A percentile compares a stretch with the other conserved stretches of the same genome.
These are phyloP conservation scores for Rachycentron canadum DNA, from an alignment of 2,797 vertebrate genomes.

Conservation along the genomic window DNA sequence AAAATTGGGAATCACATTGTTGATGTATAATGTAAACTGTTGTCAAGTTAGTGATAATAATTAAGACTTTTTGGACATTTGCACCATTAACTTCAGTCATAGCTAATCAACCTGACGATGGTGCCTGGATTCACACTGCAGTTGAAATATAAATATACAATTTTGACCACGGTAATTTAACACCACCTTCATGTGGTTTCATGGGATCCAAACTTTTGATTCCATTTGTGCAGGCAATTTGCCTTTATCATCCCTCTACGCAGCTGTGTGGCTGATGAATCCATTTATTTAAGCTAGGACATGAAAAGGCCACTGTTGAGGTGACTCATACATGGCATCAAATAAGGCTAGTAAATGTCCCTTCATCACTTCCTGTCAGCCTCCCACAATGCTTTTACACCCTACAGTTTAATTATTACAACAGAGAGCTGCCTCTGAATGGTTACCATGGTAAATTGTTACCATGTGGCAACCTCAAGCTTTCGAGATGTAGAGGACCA, in stretches of 20 bases:
- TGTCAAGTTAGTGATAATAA: no score
- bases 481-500: slow-evolving; percentile 28
- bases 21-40: not conserved
- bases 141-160: not conserved
- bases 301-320: slow-evolving; percentile 38
- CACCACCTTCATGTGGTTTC: not conserved
- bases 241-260: not conserved
- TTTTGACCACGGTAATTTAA: not conserved
- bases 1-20: not conserved
- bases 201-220: slow-evolving; percentile 9
- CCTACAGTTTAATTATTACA: slow-evolving; percentile 45
- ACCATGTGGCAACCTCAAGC: slow-evolving; percentile 45
- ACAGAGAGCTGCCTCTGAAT: slow-evolving; percentile 60
- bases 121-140: not conserved
- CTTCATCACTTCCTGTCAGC: slow-evolving; percentile 48
- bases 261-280: not conserved
- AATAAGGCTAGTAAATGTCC: slow-evolving; percentile 49
- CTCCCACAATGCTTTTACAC: slow-evolving; percentile 55
- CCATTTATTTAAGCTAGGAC: slow-evolving; percentile 7
- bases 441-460: slow-evolving; percentile 77
- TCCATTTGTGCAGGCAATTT: not conserved
- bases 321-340: slow-evolving; percentile 50
- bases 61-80: not conserved
- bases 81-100: not conserved
- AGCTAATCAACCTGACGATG: not conserved